Percentiles rank a stretch among this genome's conserved stretches.
Evolutionary conservation across 2,888 invertebrate genomes (phyloP).

Genomic region (Microdon myrmicae): DNA sequence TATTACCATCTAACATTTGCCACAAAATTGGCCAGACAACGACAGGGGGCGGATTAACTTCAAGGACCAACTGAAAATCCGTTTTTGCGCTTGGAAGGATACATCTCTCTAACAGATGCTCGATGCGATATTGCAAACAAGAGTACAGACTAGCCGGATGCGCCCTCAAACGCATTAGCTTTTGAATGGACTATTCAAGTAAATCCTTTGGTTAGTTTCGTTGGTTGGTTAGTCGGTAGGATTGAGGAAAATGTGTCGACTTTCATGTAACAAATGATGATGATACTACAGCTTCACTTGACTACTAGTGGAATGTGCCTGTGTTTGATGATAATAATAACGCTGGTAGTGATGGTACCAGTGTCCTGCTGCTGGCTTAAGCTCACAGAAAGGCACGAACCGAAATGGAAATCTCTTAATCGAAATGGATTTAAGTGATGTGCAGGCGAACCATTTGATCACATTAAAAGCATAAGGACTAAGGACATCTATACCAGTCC

Average conservation of each 20-base stretch:
- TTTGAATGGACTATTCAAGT: slow-evolving; percentile 45
- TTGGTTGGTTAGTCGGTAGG: slow-evolving; percentile 20
- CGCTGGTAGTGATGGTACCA: slow-evolving; percentile 6
- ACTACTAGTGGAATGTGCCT: slow-evolving; percentile 7
- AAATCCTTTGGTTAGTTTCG: slow-evolving; percentile 43
- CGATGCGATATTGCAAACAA: not conserved
- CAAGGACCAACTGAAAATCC: slow-evolving; percentile 32
- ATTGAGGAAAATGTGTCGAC: slow-evolving; percentile 40
- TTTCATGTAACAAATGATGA: slow-evolving; percentile 32
- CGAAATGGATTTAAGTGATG: slow-evolving; percentile 50
- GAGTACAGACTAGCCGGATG: not conserved
- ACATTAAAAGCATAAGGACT: slow-evolving; percentile 42
- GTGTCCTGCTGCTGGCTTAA: slow-evolving; percentile 7
- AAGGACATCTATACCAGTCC: slow-evolving; percentile 1
- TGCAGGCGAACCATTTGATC: slow-evolving; percentile 47
- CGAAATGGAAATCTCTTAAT: slow-evolving; percentile 50
- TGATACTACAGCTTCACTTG: not conserved
- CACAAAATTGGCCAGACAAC: slow-evolving; percentile 45
- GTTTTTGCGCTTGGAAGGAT: slow-evolving; percentile 34
- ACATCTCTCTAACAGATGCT: not conserved
- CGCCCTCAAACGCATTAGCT: slow-evolving; percentile 41
- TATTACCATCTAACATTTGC: slow-evolving; percentile 50
- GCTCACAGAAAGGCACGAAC: slow-evolving; percentile 7
- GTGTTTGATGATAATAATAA: slow-evolving; percentile 7
- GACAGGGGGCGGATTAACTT: slow-evolving; percentile 1